phyloP scores from a whole-genome alignment of 1,140 invertebrate species.

The Reticulitermes speratus region DNA sequence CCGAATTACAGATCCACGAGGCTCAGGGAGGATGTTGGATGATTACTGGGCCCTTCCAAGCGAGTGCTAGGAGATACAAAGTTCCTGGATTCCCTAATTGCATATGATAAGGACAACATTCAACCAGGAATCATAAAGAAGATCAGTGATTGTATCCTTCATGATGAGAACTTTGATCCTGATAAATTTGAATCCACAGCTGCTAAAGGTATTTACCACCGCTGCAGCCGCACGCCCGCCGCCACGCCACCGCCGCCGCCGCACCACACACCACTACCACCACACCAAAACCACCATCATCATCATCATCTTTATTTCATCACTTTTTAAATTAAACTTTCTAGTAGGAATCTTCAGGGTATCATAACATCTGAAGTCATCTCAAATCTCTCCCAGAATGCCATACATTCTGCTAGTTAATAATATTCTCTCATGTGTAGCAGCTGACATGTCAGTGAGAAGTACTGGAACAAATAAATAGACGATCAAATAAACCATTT shows the following conservation, averaged over 20 bases:
- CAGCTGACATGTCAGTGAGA: no score
- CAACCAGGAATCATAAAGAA: constrained; percentile 77
- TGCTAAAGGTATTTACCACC: constrained; percentile 44
- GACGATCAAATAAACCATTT: no score
- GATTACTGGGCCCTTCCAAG: constrained; percentile 94
- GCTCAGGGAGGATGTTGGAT: constrained; percentile 73
- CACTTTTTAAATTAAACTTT: no score
- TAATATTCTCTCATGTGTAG: no score
- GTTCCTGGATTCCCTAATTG: constrained; percentile 79
- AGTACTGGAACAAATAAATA: no score
- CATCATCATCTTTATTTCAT: background rate
- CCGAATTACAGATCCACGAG: constrained; percentile 69
- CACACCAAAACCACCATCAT: background rate
- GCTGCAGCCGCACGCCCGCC: no score
- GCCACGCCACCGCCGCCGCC: no score
- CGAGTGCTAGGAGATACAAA: constrained; percentile 87
- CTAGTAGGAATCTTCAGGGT: no score
- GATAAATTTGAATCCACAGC: constrained; percentile 62
- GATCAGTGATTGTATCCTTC: constrained; percentile 77
- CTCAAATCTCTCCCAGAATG: no score
- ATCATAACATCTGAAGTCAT: no score
- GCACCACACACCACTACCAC: background rate
- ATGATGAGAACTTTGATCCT: constrained; percentile 87
- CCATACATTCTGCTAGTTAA: no score
- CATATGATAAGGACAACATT: constrained; percentile 93